Conservation (phyloP, 2,113 vertebrate species). For the Sarotherodon lohbergeri region DNA sequence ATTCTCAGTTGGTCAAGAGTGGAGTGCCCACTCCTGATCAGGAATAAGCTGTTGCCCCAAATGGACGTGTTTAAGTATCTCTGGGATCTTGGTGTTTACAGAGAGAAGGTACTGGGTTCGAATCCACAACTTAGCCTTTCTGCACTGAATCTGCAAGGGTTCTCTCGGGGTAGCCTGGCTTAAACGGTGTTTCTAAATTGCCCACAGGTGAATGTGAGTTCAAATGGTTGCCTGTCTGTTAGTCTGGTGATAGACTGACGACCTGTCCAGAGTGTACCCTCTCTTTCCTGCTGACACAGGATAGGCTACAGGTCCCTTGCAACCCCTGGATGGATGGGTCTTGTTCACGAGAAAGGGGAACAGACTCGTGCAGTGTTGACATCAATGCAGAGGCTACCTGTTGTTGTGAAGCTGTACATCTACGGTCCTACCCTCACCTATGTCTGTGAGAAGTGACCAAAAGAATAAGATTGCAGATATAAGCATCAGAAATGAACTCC, state of each 20-base stretch:
- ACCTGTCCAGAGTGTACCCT: neutral
- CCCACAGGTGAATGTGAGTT: fast-evolving
- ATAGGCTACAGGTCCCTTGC: neutral
- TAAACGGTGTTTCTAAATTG: neutral
- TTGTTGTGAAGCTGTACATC: neutral
- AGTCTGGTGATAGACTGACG: neutral
- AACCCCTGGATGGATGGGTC: neutral
- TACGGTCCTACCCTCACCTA: fast-evolving
- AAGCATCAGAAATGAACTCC: neutral
- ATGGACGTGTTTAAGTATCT: neutral
- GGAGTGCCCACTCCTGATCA: neutral
- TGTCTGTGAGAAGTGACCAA: fast-evolving
- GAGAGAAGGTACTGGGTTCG: neutral
- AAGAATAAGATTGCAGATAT: neutral
- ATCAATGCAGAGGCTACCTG: neutral
- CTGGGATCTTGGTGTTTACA: fast-evolving
- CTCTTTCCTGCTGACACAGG: neutral
- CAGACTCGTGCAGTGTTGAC: neutral
- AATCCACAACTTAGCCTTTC: neutral
- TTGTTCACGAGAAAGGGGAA: neutral
- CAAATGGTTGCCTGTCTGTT: neutral
- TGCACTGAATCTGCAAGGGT: neutral
- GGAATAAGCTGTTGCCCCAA: neutral
- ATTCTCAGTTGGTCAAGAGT: neutral
- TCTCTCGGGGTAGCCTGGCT: neutral